Evolutionary conservation across 2,797 vertebrate genomes (phyloP).

Genomic region (Ceyx erithaca): DNA sequence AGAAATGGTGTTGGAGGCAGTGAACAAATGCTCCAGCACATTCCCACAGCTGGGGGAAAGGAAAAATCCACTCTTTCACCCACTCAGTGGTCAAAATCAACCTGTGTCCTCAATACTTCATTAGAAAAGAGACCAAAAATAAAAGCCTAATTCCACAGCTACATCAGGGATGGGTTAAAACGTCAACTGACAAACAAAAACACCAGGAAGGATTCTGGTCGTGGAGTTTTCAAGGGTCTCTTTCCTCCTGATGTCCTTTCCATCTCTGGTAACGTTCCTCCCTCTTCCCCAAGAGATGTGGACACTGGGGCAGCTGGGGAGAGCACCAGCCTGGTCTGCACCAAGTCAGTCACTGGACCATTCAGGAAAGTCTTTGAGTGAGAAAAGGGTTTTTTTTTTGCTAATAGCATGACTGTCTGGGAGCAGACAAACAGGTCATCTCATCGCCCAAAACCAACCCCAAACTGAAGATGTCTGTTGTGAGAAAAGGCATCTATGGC

Average conservation of each 20-base stretch:
- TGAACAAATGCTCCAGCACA: background rate
- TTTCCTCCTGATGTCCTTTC: background rate
- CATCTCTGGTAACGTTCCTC: background rate
- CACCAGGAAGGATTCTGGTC: background rate
- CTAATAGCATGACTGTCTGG: background rate
- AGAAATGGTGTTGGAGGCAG: background rate
- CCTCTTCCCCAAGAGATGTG: background rate
- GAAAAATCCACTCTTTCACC: background rate
- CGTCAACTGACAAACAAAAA: background rate
- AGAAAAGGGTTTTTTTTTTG: background rate
- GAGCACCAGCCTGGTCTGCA: background rate
- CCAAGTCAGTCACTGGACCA: background rate
- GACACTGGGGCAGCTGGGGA: background rate
- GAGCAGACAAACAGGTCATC: background rate
- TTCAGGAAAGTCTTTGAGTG: background rate
- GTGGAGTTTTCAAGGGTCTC: background rate
- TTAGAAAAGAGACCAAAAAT: background rate
- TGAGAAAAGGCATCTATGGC: background rate
- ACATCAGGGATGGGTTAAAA: background rate
- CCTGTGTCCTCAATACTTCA: background rate
- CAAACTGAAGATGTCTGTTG: background rate
- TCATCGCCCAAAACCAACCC: constrained; percentile 29
- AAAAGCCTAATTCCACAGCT: background rate
- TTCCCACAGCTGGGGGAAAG: background rate
- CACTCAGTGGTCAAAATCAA: background rate